Evolutionary conservation across 1,140 invertebrate genomes (phyloP).

Genomic region (Chelonus insularis): DNA sequence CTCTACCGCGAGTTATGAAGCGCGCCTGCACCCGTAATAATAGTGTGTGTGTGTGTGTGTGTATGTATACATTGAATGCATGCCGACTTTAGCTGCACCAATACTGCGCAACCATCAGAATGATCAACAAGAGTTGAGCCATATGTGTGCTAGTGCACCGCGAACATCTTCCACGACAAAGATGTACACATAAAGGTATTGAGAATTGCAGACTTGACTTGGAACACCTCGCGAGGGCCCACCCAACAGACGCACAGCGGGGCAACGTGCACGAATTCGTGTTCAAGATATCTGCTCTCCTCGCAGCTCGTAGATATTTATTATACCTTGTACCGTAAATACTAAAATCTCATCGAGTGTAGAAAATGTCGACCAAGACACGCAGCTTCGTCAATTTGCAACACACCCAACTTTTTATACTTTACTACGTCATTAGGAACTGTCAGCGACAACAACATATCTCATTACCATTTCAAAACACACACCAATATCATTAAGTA

Average conservation of each 20-base stretch:
- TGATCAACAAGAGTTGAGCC: no score
- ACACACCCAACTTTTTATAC: no score
- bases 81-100: background rate
- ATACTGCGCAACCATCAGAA: no score
- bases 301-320: slow-evolving; percentile 23
- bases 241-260: slow-evolving; percentile 31
- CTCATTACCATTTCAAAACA: slow-evolving; percentile 39
- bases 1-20: slow-evolving; percentile 47
- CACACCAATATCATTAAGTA: no score
- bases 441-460: no score
- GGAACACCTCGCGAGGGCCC: slow-evolving; percentile 13
- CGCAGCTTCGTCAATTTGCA: no score
- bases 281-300: slow-evolving; percentile 41
- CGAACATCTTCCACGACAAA: no score
- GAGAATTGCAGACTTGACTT: background rate
- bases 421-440: no score
- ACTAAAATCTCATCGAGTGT: background rate
- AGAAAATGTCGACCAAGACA: background rate
- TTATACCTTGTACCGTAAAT: background rate
- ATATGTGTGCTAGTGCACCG: no score
- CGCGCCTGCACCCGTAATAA: slow-evolving; percentile 31
- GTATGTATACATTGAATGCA: slow-evolving; percentile 2
- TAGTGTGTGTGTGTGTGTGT: slow-evolving; percentile 7
- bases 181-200: slow-evolving; percentile 27
- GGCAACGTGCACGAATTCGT: slow-evolving; percentile 38